A percentile compares a stretch with the other conserved stretches of the same genome.
These are phyloP conservation scores for Pyxicephalus adspersus DNA, from an alignment of 2,113 vertebrate genomes.

Conservation along the genomic window DNA sequence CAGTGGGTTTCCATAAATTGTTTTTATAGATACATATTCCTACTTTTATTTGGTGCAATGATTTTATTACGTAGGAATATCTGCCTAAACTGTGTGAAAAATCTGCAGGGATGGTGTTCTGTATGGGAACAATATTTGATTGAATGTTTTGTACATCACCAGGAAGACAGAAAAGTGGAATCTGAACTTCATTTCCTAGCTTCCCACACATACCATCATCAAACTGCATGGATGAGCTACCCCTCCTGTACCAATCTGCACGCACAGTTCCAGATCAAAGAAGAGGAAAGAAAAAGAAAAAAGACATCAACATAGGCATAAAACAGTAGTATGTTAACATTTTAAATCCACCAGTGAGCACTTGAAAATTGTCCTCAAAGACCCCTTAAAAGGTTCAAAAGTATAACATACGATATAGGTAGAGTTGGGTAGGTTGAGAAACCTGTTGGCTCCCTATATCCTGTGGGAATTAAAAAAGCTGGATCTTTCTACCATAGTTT, in stretches of 20 bases:
- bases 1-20: too few relatives aligned
- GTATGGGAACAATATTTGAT: background rate
- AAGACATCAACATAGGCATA: background rate
- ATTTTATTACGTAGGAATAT: too few relatives aligned
- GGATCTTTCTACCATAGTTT: too few relatives aligned
- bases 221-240: conserved; percentile 29
- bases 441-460: too few relatives aligned
- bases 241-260: conserved; percentile 5
- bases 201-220: conserved; percentile 31
- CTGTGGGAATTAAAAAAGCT: too few relatives aligned
- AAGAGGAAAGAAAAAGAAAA: background rate
- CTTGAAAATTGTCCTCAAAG: background rate
- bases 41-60: too few relatives aligned
- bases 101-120: background rate
- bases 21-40: too few relatives aligned
- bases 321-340: background rate
- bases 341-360: background rate
- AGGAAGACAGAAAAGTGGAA: conserved; percentile 15
- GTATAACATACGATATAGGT: too few relatives aligned
- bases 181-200: conserved; percentile 8
- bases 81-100: background rate
- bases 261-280: conserved; percentile 9
- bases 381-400: background rate
- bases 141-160: conserved; percentile 18
- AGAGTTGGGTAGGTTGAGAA: too few relatives aligned